A percentile compares a stretch with the other conserved stretches of the same genome.
Conservation (phyloP, 2,113 vertebrate genomes). For the Trogon melanurus region DNA sequence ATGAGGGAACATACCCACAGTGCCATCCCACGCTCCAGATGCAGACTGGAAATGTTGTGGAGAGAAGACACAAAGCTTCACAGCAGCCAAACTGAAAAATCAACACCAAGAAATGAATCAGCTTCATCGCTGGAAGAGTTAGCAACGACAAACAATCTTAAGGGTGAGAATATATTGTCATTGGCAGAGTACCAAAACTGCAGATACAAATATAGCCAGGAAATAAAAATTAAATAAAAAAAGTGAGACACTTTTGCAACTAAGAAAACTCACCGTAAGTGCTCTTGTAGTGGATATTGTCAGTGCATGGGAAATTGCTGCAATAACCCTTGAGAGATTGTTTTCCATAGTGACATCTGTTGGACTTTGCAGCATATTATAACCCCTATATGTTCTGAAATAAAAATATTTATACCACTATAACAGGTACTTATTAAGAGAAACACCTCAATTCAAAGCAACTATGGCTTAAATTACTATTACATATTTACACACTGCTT, state of each 20-base stretch:
- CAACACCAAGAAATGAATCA: background rate
- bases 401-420: background rate
- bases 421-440: background rate
- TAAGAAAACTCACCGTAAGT: slow-evolving; percentile 81
- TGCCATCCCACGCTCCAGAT: slow-evolving; percentile 95
- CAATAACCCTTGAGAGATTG: slow-evolving; percentile 91
- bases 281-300: slow-evolving; percentile 91
- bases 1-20: slow-evolving; percentile 86
- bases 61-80: slow-evolving; percentile 92
- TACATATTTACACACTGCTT: background rate
- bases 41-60: slow-evolving; percentile 87
- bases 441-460: background rate
- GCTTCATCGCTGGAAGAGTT: background rate
- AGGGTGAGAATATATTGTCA: background rate
- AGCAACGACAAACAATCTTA: background rate
- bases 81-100: slow-evolving; percentile 92
- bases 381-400: slow-evolving; percentile 92
- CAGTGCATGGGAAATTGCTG: slow-evolving; percentile 87
- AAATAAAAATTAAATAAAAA: background rate
- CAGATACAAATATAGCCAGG: background rate
- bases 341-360: slow-evolving; percentile 93
- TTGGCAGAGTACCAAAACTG: background rate
- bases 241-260: background rate
- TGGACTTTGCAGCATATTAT: slow-evolving; percentile 82
- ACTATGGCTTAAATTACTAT: background rate